Base-by-base conservation (phyloP, 2,113 vertebrate genomes). In the cat (Felis catus) region DNA sequence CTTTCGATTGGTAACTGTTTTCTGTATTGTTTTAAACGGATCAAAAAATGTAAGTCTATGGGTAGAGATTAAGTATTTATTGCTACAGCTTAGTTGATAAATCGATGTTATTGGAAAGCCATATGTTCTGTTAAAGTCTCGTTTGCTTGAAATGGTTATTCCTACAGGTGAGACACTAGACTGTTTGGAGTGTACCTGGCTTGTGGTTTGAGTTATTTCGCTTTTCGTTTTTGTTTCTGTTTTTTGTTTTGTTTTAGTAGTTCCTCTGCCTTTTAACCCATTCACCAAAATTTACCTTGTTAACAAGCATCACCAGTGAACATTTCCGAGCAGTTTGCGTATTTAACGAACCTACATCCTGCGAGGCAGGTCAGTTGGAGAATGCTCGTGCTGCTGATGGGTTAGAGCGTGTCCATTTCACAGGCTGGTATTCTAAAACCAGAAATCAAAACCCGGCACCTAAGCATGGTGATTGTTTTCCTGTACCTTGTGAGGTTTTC, bases 21-120 rank as follows among this genome's bases (percentile, higher is more conserved):
- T 99, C 99, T 99, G 99, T 99, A 99, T 99, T 99, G 98, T 99
- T 99, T 99, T 97, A 99, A 98, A 98, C 97, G 98, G 98, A 99
- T 99, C 98, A 98, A 99, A 98, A 89, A 99, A 98, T 98, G 99
- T 99, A 99, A 99, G 98, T 99, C 98, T 98, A 98, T 99, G 98
- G 98, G 98, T 99, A 99, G 99, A 99, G 98, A 99, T 99, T 99
- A 99, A 99, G 99, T 99, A 99, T 99, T 99, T 99, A 99, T 99
- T 99, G 99, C 99, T 98, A 96, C 99, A 98, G 94, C 98, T 98
- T 99, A 98, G 98, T 98, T 99, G 98, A 98, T 98, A 98, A 98
- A 98, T 98, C 96, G 98, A 98, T 98, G 98, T 99, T 99, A 98
- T 98, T 98, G 98, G 99, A 99, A 99, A 99, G 99, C 99, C 99